Percentiles rank a stretch among this genome's conserved stretches.
These are phyloP conservation scores for Mareca strepera DNA, from an alignment of 2,797 vertebrate species.

Conservation along the genomic window DNA sequence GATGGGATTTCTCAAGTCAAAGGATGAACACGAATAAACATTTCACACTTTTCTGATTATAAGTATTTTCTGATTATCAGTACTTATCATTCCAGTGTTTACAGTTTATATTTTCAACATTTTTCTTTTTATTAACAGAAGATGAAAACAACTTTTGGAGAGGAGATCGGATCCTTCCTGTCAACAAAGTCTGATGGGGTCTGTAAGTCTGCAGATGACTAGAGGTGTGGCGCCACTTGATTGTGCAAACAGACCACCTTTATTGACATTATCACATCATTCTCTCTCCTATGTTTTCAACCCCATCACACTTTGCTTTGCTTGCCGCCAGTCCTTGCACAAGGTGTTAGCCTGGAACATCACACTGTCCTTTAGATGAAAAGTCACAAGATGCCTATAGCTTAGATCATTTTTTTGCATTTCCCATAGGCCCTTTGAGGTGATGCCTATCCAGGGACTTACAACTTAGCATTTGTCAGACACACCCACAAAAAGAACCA, in stretches of 20 bases:
- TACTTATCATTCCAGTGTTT: neutral
- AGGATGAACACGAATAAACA: neutral
- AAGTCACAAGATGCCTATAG: neutral
- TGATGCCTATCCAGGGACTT: neutral
- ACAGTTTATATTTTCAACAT: neutral
- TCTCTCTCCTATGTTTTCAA: neutral
- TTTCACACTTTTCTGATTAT: neutral
- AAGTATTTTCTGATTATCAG: neutral
- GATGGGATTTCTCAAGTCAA: neutral
- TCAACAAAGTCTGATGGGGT: neutral
- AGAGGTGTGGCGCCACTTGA: neutral
- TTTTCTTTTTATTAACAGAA: neutral
- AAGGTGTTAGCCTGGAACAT: neutral
- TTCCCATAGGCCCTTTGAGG: neutral
- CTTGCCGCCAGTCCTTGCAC: neutral
- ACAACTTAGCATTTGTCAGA: neutral
- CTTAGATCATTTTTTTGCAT: neutral
- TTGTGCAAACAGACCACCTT: neutral
- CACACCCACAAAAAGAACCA: neutral
- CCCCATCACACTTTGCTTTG: neutral
- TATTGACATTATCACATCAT: neutral
- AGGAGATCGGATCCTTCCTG: neutral
- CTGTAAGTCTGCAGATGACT: neutral
- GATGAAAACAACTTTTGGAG: neutral
- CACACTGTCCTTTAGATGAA: neutral